Base-by-base conservation (phyloP, 2,888 invertebrate genomes). In the Rhamnusium bicolor region DNA sequence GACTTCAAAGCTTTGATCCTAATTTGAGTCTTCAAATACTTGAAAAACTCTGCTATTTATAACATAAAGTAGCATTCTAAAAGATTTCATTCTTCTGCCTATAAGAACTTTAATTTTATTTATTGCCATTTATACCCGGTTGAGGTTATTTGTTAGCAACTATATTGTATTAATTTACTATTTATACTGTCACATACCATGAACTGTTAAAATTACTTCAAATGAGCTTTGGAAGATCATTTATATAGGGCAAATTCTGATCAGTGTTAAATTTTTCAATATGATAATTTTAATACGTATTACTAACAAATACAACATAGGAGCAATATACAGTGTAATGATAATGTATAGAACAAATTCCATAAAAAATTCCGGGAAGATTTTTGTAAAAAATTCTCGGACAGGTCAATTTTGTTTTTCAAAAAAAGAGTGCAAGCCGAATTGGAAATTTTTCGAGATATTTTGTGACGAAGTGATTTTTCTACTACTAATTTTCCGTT, bases 1-100 rank as follows among this genome's bases (percentile, higher is more conserved):
- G 76, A 72, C 77, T 78, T 78, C 77, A 71, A 74, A 70, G 79
- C 79, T 79, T 77, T 78, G 74, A 79, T 76, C 76, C 77, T 79
- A 75, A 78, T 77, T 79, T 76, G 54, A 51, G 69, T 74, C 68
- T 18, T 51, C 54, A 76, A 74, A 70, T 47, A 63, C 53, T 76
- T 54, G 71, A 71, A 77, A 74, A 77, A 73, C 56, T 75, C 24
- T 32, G 54, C 73, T 67, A 76, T 77, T 67, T 74, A 62, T 76
- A 72, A 77, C 53, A 60, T 49, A 47, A 49, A 62, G 70, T 60
- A 63, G 56, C 68, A 29, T 53, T 61, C 16, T 19, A 32, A 19
- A 21, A 54, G 65, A 32, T 10, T 12, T n/a, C 14, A 19, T 14
- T 54, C 63, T 29, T 29, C 12, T 12, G 32, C 46, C 53, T 14